Base-by-base conservation (phyloP, 1,140 invertebrate genomes). In the Paralvinella palmiformis region DNA sequence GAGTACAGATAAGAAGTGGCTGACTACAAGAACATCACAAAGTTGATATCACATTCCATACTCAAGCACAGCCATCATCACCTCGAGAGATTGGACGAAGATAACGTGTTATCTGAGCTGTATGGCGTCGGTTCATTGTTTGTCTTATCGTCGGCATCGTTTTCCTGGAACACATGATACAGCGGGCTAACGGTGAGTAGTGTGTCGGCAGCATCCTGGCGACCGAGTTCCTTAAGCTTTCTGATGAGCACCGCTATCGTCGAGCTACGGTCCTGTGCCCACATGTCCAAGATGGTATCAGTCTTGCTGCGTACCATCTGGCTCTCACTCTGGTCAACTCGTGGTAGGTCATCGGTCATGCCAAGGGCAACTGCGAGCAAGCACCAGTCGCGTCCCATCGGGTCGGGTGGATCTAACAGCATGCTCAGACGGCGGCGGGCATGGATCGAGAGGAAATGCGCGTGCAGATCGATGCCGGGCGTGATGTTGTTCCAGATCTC, bases 351-450 rank as follows among this genome's bases (percentile, higher is more conserved):
- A 52, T 86, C 83, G 29, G 82, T 75, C 57, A 88, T 78, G 27
- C 89, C 89, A 32, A 92, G 77, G 64, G 86, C 83, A 1, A 92
- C 85, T 3, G 89, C 89, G 32, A 92, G 75, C 60, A 92, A 81
- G 75, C 89, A 91, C 90, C 90, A 92, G 74, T 92, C 90, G 66
- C 87, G 82, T 13, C 91, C 91, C 73, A 90, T 86, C 2, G 85
- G 83, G 74, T 92, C 89, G 6, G 87, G 85, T 1, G 89, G 88
- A 80, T 93, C 91, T 15, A 93, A 79, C 59, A 89, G 77, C 27
- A 84, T 78, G 59, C 86, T 86, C 17, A 82, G 67, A 37, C 73
- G 66, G 63, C 82, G 79, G 29, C 83, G 73, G 1, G 83, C 76
- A 55, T 83, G 75, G n/a, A 85, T 71, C 13, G 83, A 77, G 29